Percentiles rank a stretch among this genome's conserved stretches.
phyloP scores from a whole-genome alignment of 2,797 vertebrate genomes.

The Enteromius anoplus region DNA sequence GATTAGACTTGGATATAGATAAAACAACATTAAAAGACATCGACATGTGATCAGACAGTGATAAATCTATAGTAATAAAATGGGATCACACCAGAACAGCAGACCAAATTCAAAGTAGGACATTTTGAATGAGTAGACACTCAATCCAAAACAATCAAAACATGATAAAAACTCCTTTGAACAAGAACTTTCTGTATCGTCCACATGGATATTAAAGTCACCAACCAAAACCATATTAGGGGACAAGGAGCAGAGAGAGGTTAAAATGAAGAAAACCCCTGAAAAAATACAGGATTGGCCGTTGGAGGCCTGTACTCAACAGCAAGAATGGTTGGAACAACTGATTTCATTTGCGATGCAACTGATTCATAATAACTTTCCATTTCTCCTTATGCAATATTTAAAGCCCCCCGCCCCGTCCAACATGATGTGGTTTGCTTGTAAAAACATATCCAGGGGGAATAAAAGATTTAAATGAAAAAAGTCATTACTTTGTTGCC shows the following conservation, averaged over 20 bases:
- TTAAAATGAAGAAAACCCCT: background rate
- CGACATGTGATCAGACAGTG: background rate
- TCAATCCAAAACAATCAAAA: background rate
- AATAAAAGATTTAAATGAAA: too few species aligned
- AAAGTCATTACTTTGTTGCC: too few species aligned
- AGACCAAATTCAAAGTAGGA: slow-evolving; percentile 8
- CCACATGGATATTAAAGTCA: background rate
- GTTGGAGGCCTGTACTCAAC: background rate
- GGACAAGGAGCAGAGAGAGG: background rate
- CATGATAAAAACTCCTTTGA: background rate
- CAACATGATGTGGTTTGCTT: too few species aligned
- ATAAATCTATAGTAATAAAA: background rate
- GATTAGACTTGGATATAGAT: too few species aligned
- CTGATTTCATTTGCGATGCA: background rate
- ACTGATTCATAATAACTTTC: background rate
- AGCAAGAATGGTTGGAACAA: background rate
- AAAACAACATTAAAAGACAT: background rate
- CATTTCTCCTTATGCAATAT: too few species aligned
- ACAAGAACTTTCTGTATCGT: background rate
- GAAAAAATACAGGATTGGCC: background rate
- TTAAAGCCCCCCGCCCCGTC: too few species aligned
- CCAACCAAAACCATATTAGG: background rate
- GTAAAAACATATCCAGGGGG: too few species aligned
- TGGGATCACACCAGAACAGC: slow-evolving; percentile 4
- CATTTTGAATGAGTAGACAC: slow-evolving; percentile 24